Evolutionary conservation across 2,113 vertebrate species (phyloP), one percentile per base, ranked within the genome.

Genomic region (Aviceda subcristata): DNA sequence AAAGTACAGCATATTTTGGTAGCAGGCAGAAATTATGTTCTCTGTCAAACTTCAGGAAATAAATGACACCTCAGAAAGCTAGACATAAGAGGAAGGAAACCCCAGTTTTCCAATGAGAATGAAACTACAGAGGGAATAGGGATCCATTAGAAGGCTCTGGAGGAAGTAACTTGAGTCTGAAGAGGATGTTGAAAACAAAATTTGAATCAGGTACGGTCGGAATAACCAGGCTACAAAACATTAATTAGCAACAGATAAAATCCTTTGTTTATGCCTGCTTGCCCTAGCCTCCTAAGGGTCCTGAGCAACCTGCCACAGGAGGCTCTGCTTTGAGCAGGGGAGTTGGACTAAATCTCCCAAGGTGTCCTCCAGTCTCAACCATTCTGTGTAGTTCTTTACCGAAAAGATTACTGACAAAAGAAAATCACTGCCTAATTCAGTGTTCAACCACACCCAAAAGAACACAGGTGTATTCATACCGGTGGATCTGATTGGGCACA

Each of bases 401-500:
- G 36, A 81, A 81, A 91, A 57, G 15, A 38, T 13, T n/a, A 64
- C 8, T 0, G 23, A 27, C 30, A 30, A 57, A 78, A 92, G 12
- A 20, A 43, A 41, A 86, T 12, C 14, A 5, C 23, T 22, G 46
- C 46, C 73, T 56, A 36, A 53, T 14, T 16, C 32, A 62, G 39
- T 3, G 13, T 15, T 64, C 12, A 41, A 3, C 4, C 39, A 11
- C 0, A 2, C 39, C 34, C 11, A 1, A 4, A 24, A 21, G 48
- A 41, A 76, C 1, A n/a, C 8, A 12, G 66, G 53, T 6, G 55
- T 29, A 41, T 5, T 66, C 98, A 29, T 98, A 99, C 99, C 99
- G 3, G 99, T 99, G 94, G 99, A 98, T 86, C 98, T 98, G 80
- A 99, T 99, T 6, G 99, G 99, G 95, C 99, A 99, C 98, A 99